These are phyloP conservation scores for Epizoanthus scotinus DNA, from an alignment of 92 coral and sea anemone species.

Conservation along the genomic window DNA sequence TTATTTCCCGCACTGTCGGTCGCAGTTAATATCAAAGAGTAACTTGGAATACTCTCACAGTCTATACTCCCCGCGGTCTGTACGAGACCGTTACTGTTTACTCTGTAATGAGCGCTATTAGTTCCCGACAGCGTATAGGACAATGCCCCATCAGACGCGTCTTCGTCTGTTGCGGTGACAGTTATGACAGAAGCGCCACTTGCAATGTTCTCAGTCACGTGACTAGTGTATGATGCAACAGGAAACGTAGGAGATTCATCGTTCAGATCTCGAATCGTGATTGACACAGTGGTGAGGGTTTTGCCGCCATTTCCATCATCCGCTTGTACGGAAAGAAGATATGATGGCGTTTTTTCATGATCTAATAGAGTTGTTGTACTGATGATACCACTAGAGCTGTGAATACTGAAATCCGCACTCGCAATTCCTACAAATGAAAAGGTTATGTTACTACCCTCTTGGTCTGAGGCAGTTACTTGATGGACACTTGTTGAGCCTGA, in stretches of 20 bases:
- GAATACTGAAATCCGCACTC: conserved; percentile 58
- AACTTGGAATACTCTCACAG: conserved; percentile 47
- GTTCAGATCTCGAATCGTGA: conserved; percentile 64
- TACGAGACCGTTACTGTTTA: conserved; percentile 53
- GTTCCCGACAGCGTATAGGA: conserved; percentile 59
- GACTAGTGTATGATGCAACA: conserved; percentile 65
- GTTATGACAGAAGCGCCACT: conserved; percentile 64
- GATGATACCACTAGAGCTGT: conserved; percentile 56
- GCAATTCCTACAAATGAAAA: conserved; percentile 59
- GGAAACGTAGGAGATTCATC: conserved; percentile 72
- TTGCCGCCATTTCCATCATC: conserved; percentile 66
- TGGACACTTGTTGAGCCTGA: conserved; percentile 48
- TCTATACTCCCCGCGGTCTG: conserved; percentile 60
- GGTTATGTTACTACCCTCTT: conserved; percentile 49
- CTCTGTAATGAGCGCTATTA: conserved; percentile 50
- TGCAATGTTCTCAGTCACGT: conserved; percentile 62
- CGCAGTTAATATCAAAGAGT: conserved; percentile 60
- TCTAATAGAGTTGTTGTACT: conserved; percentile 43
- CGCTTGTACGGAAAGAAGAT: conserved; percentile 54
- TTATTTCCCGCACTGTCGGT: conserved; percentile 55
- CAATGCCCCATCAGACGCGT: conserved; percentile 61
- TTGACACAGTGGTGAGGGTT: conserved; percentile 47
- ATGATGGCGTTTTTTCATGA: conserved; percentile 56
- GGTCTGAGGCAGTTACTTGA: conserved; percentile 60
- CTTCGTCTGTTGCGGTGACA: conserved; percentile 73